phyloP scores from a whole-genome alignment of 2,888 invertebrate genomes.

The Alviniconcha strummeri region DNA sequence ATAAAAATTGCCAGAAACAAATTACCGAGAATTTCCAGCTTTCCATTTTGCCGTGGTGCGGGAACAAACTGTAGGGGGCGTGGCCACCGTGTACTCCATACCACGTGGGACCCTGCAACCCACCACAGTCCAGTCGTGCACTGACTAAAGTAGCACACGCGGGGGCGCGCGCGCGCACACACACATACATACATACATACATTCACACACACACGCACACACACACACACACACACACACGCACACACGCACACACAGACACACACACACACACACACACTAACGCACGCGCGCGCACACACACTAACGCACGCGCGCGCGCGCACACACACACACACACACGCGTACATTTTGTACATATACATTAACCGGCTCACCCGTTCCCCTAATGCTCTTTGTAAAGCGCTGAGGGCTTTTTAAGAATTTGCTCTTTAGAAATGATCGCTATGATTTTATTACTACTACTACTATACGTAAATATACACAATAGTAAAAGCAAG shows the following conservation, averaged over 20 bases:
- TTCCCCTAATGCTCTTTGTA: no score
- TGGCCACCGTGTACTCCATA: neutral
- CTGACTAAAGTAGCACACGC: neutral
- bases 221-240: neutral
- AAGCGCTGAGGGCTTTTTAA: no score
- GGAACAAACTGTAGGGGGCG: neutral
- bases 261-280: conserved; percentile 4
- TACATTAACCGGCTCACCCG: no score
- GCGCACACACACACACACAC: no score
- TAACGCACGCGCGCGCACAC: neutral
- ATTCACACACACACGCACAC: neutral
- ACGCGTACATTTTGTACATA: no score
- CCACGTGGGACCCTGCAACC: neutral
- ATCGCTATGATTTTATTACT: no score
- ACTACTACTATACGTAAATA: no score
- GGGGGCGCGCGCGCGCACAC: neutral
- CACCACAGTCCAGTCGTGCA: neutral
- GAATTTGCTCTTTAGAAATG: no score
- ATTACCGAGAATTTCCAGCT: neutral
- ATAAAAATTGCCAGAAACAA: neutral
- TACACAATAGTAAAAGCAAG: no score
- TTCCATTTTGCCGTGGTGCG: neutral
- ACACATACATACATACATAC: neutral
- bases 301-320: no score
- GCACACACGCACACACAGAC: neutral